Evolutionary conservation across 1,140 invertebrate species (phyloP).

Genomic region (Drosophila athabasca): DNA sequence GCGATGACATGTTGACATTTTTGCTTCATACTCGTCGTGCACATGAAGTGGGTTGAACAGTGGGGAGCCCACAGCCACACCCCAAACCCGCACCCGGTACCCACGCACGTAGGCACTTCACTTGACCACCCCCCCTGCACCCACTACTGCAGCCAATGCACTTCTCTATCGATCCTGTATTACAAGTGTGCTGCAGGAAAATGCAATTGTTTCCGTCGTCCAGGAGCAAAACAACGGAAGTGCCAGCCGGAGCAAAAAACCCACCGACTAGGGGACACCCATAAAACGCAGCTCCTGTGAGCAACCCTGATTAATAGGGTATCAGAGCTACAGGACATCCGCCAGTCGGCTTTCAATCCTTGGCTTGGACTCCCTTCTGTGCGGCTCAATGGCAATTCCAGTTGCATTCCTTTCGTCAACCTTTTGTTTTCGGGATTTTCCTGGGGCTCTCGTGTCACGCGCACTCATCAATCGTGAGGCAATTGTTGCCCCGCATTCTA

Average conservation of each 20-base stretch:
- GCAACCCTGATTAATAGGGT: no score
- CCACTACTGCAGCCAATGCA: no score
- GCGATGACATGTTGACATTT: slow-evolving; percentile 46
- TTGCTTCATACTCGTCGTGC: slow-evolving; percentile 20
- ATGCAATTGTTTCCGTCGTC: slow-evolving; percentile 12
- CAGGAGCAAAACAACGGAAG: no score
- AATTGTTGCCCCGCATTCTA: background rate
- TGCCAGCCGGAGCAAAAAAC: no score
- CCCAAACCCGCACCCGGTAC: no score
- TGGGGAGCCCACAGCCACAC: no score
- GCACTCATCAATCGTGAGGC: slow-evolving; percentile 23
- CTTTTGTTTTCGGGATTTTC: slow-evolving; percentile 30
- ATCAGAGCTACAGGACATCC: no score
- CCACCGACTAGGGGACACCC: background rate
- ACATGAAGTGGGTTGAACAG: background rate
- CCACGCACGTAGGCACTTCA: no score
- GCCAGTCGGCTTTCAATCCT: background rate
- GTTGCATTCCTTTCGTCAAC: no score
- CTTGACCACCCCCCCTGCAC: no score
- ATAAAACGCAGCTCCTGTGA: no score
- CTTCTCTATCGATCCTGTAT: background rate
- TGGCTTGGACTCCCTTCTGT: background rate
- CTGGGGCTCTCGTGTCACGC: slow-evolving; percentile 27
- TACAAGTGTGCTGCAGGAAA: slow-evolving; percentile 19
- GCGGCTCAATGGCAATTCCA: slow-evolving; percentile 3